Evolutionary conservation across 2,113 vertebrate species (phyloP).

Genomic region (Myotis yumanensis): DNA sequence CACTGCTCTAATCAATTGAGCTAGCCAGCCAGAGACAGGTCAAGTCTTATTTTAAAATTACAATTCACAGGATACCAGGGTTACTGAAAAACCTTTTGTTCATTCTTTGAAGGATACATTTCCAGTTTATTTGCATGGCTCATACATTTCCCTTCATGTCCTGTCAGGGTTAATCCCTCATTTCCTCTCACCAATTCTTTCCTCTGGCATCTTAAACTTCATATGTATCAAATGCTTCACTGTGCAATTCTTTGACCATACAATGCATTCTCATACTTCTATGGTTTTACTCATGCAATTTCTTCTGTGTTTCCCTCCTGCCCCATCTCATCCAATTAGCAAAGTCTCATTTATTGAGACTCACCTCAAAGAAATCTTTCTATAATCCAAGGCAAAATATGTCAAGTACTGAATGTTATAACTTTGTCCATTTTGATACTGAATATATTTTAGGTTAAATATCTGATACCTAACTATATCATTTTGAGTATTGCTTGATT

Average conservation of each 20-base stretch:
- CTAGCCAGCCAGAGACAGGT: not conserved
- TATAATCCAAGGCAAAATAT: not conserved
- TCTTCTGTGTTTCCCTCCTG: not conserved
- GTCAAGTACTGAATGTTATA: not conserved
- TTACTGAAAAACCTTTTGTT: not conserved
- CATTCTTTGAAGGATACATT: not conserved
- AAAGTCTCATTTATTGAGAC: not conserved
- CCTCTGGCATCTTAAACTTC: not conserved
- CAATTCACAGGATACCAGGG: not conserved
- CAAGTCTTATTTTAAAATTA: not conserved
- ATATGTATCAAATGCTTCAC: not conserved
- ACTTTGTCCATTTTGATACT: not conserved
- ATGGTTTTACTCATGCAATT: not conserved
- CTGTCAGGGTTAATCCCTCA: not conserved
- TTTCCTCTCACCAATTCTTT: not conserved
- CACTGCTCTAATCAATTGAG: not conserved
- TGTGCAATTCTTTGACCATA: not conserved
- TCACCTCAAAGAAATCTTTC: not conserved
- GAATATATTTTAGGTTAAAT: slow-evolving; percentile 7
- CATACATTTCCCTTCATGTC: not conserved
- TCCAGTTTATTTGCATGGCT: not conserved
- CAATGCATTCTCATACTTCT: fast-evolving
- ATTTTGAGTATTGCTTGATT: not conserved
- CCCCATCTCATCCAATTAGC: not conserved
- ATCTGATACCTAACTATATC: not conserved